phyloP scores from a whole-genome alignment of 2,888 invertebrate genomes.

The Cephus pygmeus region DNA sequence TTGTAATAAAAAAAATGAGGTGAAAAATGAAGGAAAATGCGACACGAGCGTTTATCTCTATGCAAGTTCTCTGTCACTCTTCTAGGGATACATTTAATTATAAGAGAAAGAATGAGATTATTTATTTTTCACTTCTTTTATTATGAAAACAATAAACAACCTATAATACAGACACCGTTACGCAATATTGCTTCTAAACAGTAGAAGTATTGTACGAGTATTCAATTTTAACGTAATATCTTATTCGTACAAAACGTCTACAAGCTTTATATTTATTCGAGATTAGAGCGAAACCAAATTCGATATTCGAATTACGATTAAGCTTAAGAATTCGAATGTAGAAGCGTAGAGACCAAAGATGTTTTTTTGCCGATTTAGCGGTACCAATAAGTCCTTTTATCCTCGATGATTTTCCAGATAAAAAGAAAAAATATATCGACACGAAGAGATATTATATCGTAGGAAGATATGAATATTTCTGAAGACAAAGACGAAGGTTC shows the following conservation, averaged over 20 bases:
- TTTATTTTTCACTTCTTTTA: constrained; percentile 18
- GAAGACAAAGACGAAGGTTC: neutral
- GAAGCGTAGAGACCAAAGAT: neutral
- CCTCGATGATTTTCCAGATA: neutral
- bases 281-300: too few relatives aligned
- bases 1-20: constrained; percentile 26
- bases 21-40: neutral
- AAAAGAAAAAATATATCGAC: neutral
- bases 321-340: neutral
- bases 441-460: neutral
- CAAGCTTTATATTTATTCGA: neutral
- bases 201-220: neutral
- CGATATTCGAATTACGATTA: too few relatives aligned
- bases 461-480: neutral
- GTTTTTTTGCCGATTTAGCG: neutral
- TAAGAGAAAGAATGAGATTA: constrained; percentile 9
- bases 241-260: neutral
- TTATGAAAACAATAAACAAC: constrained; percentile 11
- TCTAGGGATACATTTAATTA: neutral
- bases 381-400: neutral
- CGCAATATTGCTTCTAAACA: neutral
- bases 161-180: neutral
- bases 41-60: neutral
- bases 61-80: neutral
- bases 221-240: neutral